Evolutionary conservation across 1,140 invertebrate genomes (phyloP), one percentile per base, ranked within the genome.

Genomic region (Bombyx mandarina): DNA sequence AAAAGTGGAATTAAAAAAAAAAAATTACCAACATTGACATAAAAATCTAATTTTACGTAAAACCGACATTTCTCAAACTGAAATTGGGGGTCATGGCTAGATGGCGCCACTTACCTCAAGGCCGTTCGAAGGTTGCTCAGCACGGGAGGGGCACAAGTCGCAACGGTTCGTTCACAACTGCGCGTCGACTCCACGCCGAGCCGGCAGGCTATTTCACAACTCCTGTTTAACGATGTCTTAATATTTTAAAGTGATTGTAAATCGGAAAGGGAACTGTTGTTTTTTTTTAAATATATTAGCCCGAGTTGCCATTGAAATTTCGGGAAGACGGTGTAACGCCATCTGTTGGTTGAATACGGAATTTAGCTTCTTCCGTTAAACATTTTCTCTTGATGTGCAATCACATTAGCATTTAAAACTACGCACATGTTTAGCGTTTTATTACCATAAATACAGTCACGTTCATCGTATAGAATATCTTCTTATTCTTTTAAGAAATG

Each of bases 51-150:
- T 43, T 54, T 54, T 43, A 12, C 12, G 44, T 44, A 44, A 44
- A 12, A 44, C 7, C 12, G 43, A 9, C 12, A 54, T 54, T 54
- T 54, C 53, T 10, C 22, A 51, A 51, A 35, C 26, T 12, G 48
- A 46, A 54, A 18, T 12, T 54, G 18, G 61, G 64, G 67, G 56
- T 66, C 61, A 71, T 66, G 69, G 59, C 66, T 57, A 61, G 61
- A 75, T 72, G 53, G 68, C 63, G 69, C 70, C 71, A 83, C 80
- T 83, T 65, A 83, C 80, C 79, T 62, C 71, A 81, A 83, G 80
- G 80, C 60, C 79, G 65, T 47, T 8, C 50, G 64, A 75, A 75
- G 75, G 73, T 73, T 63, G 67, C 57, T 53, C 47, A 51, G 63
- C 70, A 63, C 64, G 56, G 62, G 65, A 76, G 71, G 64, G 67